Conservation (phyloP, 2,113 vertebrate genomes). For the Oncorhynchus masou region DNA sequence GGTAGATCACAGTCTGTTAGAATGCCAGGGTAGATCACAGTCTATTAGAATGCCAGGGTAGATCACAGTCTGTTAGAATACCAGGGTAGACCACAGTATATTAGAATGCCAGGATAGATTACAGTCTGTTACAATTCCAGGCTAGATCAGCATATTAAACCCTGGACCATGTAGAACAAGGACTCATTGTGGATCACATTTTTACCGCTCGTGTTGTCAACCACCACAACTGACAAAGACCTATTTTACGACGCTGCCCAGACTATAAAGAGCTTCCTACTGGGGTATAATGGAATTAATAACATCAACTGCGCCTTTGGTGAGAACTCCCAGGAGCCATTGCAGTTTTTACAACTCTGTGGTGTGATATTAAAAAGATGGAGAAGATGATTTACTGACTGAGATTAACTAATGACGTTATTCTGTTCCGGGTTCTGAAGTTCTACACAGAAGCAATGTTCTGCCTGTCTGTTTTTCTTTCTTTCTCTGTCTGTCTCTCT, state of each 20-base stretch:
- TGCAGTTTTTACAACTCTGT: slow-evolving; percentile 60
- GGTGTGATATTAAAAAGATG: slow-evolving; percentile 34
- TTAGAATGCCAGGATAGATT: too few relatives aligned
- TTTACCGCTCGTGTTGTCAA: neutral
- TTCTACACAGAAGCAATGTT: slow-evolving; percentile 19
- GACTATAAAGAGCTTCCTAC: slow-evolving; percentile 44
- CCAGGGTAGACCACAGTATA: too few relatives aligned
- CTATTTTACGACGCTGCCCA: slow-evolving; percentile 46
- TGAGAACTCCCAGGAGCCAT: slow-evolving; percentile 49
- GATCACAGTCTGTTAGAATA: neutral
- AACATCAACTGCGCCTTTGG: slow-evolving; percentile 42
- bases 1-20: too few relatives aligned
- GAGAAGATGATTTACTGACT: slow-evolving; percentile 53
- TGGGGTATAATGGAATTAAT: slow-evolving; percentile 59
- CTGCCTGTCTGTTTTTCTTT: neutral
- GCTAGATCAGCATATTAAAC: slow-evolving; percentile 36
- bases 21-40: neutral
- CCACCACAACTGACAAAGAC: neutral
- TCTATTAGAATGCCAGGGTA: slow-evolving; percentile 55
- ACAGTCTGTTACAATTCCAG: too few relatives aligned
- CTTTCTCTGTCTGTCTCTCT: too few relatives aligned
- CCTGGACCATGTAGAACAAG: neutral
- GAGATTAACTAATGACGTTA: slow-evolving; percentile 31
- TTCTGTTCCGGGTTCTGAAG: slow-evolving; percentile 28
- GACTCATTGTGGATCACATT: neutral